These are phyloP conservation scores for Hypomecis atomaria DNA, from an alignment of 2,888 invertebrate species.

Conservation along the genomic window DNA sequence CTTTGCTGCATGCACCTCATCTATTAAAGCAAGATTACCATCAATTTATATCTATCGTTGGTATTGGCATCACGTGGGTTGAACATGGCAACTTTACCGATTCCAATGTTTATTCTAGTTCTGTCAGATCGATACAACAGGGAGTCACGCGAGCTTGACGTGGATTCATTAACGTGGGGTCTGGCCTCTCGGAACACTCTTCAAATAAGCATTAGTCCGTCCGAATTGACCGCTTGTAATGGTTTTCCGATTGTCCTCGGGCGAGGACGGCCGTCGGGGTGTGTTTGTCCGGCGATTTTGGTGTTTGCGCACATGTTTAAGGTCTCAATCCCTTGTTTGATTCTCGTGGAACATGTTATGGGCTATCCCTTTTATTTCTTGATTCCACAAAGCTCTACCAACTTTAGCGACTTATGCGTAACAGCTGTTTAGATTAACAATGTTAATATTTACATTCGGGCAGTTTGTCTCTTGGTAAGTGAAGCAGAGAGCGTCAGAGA, in stretches of 20 bases:
- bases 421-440: not conserved
- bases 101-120: conserved; percentile 49
- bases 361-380: conserved; percentile 21
- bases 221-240: conserved; percentile 62
- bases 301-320: conserved; percentile 43
- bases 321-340: conserved; percentile 18
- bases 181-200: conserved; percentile 53
- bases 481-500: conserved; percentile 44
- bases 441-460: conserved; percentile 16
- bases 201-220: conserved; percentile 71
- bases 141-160: conserved; percentile 64
- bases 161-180: conserved; percentile 55
- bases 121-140: conserved; percentile 55
- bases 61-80: conserved; percentile 39
- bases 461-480: conserved; percentile 52
- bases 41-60: conserved; percentile 41
- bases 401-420: conserved; percentile 1
- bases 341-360: conserved; percentile 14
- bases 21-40: conserved; percentile 35
- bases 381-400: conserved; percentile 11
- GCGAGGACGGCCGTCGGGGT: conserved; percentile 46
- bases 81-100: conserved; percentile 44
- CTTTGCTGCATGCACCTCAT: conserved; percentile 30
- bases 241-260: conserved; percentile 68
- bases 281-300: conserved; percentile 52